Base-by-base conservation (phyloP, 2,888 invertebrate genomes). In the Dione juno region DNA sequence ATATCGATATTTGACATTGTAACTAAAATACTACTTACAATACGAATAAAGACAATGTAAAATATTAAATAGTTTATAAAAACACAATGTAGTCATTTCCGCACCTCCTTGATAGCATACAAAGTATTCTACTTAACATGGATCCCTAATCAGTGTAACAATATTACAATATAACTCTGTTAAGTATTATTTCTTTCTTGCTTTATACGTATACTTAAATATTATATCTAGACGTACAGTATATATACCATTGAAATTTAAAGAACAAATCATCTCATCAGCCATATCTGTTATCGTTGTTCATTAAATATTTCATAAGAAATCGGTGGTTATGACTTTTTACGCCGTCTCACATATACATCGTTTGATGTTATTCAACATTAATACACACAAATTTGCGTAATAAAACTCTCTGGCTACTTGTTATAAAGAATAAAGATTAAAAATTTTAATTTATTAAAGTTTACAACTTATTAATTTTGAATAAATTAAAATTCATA, bases 11-110 rank as follows among this genome's bases (percentile, higher is more conserved):
- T 50, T 14, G 58, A 41, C 11, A 21, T 59, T 43, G 9, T 21
- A 21, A 59, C 19, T 43, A 41, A 59, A 43, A 59, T 13, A 21
- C 14, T 28, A 40, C 59, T 41, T 41, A 59, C n/a, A 5, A 54
- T 9, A 28, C 43, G 41, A 41, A 59, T 21, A 21, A 59, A 59
- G 59, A 14, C 19, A 43, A 28, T 43, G 21, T 43, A 28, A 28
- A 66, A 35, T 41, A 21, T 43, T 19, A 28, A 66, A 43, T 28
- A 41, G 7, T n/a, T 43, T 45, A 66, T 43, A 54, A 54, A 37
- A 43, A 41, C 16, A 66, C 45, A 66, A 66, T 66, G 54, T 66
- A 35, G 35, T 45, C 43, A 8, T 66, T 66, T 57, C 54, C 54
- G 35, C 43, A 43, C 21, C 66, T 35, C 54, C 54, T 66, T 53